These are phyloP conservation scores for Hermetia illucens DNA, from an alignment of 1,140 invertebrate species.

Conservation along the genomic window DNA sequence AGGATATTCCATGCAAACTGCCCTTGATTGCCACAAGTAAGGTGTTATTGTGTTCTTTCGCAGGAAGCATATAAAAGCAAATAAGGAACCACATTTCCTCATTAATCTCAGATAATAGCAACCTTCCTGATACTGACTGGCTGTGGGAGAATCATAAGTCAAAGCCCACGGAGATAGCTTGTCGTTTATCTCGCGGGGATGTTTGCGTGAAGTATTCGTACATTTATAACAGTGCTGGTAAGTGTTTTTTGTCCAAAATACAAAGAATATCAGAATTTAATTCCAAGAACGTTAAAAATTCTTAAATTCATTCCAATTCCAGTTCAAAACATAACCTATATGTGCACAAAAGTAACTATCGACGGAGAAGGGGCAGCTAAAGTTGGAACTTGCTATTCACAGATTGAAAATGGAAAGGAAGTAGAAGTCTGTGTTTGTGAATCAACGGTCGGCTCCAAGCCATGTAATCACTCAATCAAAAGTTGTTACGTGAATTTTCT, in stretches of 20 bases:
- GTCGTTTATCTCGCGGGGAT: slow-evolving; percentile 17
- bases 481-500: no score
- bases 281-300: not conserved
- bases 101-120: slow-evolving; percentile 15
- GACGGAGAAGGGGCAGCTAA: no score
- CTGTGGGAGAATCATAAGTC: slow-evolving; percentile 17
- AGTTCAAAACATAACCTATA: slow-evolving; percentile 27
- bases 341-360: slow-evolving; percentile 24
- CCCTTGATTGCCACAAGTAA: slow-evolving; percentile 18
- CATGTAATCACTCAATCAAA: no score
- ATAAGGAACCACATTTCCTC: not conserved
- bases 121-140: slow-evolving; percentile 18
- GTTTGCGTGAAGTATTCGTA: slow-evolving; percentile 24
- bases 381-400: no score
- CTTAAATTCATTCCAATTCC: not conserved
- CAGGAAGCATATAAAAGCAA: no score
- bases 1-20: slow-evolving; percentile 19
- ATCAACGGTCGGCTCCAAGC: slow-evolving; percentile 16
- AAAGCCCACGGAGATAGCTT: slow-evolving; percentile 12
- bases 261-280: not conserved
- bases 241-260: slow-evolving; percentile 6
- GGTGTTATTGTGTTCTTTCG: no score
- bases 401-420: slow-evolving; percentile 19
- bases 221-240: slow-evolving; percentile 24
- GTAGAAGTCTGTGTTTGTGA: slow-evolving; percentile 25